phyloP scores from a whole-genome alignment of 2,888 invertebrate genomes.

The Tachina fera region DNA sequence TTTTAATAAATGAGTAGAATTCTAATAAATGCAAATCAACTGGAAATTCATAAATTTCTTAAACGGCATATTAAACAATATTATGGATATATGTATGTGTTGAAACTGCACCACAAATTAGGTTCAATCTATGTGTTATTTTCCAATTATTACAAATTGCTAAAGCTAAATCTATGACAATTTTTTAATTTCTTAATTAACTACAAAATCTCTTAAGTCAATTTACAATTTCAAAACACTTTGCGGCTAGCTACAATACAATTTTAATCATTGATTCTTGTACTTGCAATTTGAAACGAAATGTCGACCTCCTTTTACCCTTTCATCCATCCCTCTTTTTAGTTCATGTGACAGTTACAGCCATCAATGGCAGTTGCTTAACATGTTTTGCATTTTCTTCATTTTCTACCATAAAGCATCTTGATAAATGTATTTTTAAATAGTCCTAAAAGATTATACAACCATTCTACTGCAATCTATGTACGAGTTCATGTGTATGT shows the following conservation, averaged over 20 bases:
- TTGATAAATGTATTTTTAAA: constrained; percentile 70
- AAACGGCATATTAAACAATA: too few species aligned
- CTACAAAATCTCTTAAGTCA: not conserved
- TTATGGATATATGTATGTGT: too few species aligned
- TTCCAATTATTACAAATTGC: not conserved
- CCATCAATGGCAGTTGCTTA: constrained; percentile 50
- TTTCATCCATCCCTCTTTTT: not conserved
- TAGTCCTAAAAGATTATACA: constrained; percentile 63
- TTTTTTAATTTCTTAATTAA: not conserved
- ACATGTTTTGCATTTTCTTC: constrained; percentile 59
- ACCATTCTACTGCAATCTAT: constrained; percentile 15
- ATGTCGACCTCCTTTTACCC: constrained; percentile 24
- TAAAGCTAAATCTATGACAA: not conserved
- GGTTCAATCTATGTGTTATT: too few species aligned
- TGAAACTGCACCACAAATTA: too few species aligned
- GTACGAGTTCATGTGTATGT: too few species aligned
- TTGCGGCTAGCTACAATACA: not conserved
- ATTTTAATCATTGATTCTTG: constrained; percentile 6
- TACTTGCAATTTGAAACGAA: constrained; percentile 10
- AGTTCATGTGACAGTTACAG: constrained; percentile 45
- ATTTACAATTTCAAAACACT: not conserved
- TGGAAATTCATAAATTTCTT: too few species aligned
- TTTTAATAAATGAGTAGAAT: too few species aligned
- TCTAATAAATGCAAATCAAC: too few species aligned
- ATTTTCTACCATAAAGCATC: constrained; percentile 26